Base-by-base conservation (phyloP, 2,888 invertebrate genomes). In the Phytoseiulus persimilis region DNA sequence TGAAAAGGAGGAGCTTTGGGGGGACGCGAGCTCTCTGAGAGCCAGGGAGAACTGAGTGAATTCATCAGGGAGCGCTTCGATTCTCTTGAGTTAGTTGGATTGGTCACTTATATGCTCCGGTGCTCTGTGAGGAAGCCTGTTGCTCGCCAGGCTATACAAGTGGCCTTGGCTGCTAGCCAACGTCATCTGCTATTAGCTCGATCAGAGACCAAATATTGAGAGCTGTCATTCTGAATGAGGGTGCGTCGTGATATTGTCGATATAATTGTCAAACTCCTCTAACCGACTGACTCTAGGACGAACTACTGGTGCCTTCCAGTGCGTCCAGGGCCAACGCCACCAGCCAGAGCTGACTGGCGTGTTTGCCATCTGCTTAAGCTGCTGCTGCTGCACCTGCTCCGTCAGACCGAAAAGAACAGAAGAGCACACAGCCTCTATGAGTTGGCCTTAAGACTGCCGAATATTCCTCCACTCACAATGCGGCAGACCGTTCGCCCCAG, bases 141-240 rank as follows among this genome's bases (percentile, higher is more conserved):
- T 65, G 5, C 65, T 65, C 9, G 65, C 65, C 65, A 23, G 28
- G 23, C 65, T 28, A 14, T 23, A 2, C 65, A 65, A 23, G 65
- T 14, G 65, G 28, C 65, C 65, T 65, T 65, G 65, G 65, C 5
- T 28, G 65, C 18, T 65, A 23, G 28, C 2, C 65, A 65, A 65
- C 65, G 65, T 65, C 65, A 65, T 14, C 9, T 18, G 14, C 65
- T 65, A 65, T 65, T 65, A 65, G 65, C 65, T 65, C 5, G 2
- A 3, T 65, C 65, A 65, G 65, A 65, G 65, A 65, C 65, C 65
- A 18, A 28, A 65, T 65, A 65, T 65, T 65, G 65, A 65, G 65
- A 65, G 65, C 65, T 65, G 65, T 65, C 65, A 65, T 65, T 65
- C 65, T 65, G 65, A 65, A 65, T 65, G 65, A 65, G 65, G 65